Base-by-base conservation (phyloP, 2,113 vertebrate genomes). In the Myotis yumanensis region DNA sequence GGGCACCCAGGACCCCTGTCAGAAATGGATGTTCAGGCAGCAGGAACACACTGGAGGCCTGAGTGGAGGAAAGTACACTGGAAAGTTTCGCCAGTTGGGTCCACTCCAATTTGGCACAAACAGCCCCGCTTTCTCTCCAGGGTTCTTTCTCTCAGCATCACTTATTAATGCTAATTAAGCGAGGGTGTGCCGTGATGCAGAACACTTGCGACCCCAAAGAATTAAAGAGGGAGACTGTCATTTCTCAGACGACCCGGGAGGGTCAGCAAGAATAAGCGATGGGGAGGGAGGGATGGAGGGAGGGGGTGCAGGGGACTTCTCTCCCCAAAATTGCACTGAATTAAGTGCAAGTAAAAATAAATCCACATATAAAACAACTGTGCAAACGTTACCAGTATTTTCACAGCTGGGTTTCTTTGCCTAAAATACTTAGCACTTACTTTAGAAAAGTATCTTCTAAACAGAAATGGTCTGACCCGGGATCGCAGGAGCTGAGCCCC, bases 371-470 rank as follows among this genome's bases (percentile, higher is more conserved):
- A 96, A 97, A 98, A 79, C 89, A 89, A 93, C 96, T 84, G 32
- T 66, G 73, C 87, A 76, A 91, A 37, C 87, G 91, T 96, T 93
- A 46, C 69, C 43, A 43, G 72, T 96, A 59, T 97, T 97, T 97
- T 77, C 96, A 94, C 94, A 97, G 94, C 97, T 98, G 97, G 82
- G 66, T 84, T 72, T 88, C 95, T 87, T 93, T 85, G 90, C 91
- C 68, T 83, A 96, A 93, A 96, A 96, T 93, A 96, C 92, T 94
- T 93, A 96, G 94, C 95, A 80, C 90, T 96, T 94, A 93, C 93
- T 96, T 97, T 94, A 95, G 96, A 89, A 96, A 91, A 90, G 40
- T 81, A 86, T 72, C 86, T 92, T 95, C 96, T 87, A 84, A 95
- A 94, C 79, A 89, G 76, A 52, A 92, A 62, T 22, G 25, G 22